These are phyloP conservation scores for Sebastes baramenuke DNA, from an alignment of 2,797 vertebrate genomes.

Conservation along the genomic window DNA sequence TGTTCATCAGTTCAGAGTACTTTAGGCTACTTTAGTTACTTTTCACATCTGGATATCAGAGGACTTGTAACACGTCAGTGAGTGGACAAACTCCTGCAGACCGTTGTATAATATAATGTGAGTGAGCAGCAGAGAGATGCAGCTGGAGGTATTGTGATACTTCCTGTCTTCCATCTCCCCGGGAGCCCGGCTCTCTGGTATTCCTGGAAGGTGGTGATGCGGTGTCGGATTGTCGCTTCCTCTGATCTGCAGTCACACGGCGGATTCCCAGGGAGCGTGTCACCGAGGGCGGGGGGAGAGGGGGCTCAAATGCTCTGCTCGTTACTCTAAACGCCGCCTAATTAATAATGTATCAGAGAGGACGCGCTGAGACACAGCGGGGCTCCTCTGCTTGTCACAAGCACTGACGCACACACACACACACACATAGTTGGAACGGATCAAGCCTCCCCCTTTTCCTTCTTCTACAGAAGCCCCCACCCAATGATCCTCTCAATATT, in stretches of 20 bases:
- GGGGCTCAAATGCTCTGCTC: slow-evolving; percentile 78
- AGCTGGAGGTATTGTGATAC: slow-evolving; percentile 44
- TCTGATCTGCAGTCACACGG: slow-evolving; percentile 77
- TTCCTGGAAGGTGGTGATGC: slow-evolving; percentile 73
- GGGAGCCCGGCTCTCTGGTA: slow-evolving; percentile 57
- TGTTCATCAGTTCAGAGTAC: not conserved
- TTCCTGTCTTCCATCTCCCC: slow-evolving; percentile 58
- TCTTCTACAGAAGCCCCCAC: slow-evolving; percentile 44
- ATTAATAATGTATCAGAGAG: slow-evolving; percentile 86
- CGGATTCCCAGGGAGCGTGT: slow-evolving; percentile 76
- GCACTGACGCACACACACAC: slow-evolving; percentile 31
- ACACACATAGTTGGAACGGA: slow-evolving; percentile 50
- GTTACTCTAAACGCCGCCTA: slow-evolving; percentile 82
- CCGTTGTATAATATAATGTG: not conserved
- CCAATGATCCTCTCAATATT: slow-evolving; percentile 60
- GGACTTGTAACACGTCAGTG: not conserved
- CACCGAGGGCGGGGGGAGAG: slow-evolving; percentile 57
- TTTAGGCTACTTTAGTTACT: not conserved
- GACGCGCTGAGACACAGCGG: slow-evolving; percentile 70
- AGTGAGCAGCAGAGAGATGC: slow-evolving; percentile 4
- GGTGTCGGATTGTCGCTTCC: slow-evolving; percentile 67
- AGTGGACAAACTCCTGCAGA: slow-evolving; percentile 24
- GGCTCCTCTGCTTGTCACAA: slow-evolving; percentile 74
- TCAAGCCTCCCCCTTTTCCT: slow-evolving; percentile 48
- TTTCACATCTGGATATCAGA: not conserved